These are phyloP conservation scores for Belonocnema kinseyi DNA, from an alignment of 1,140 invertebrate genomes.

Conservation along the genomic window DNA sequence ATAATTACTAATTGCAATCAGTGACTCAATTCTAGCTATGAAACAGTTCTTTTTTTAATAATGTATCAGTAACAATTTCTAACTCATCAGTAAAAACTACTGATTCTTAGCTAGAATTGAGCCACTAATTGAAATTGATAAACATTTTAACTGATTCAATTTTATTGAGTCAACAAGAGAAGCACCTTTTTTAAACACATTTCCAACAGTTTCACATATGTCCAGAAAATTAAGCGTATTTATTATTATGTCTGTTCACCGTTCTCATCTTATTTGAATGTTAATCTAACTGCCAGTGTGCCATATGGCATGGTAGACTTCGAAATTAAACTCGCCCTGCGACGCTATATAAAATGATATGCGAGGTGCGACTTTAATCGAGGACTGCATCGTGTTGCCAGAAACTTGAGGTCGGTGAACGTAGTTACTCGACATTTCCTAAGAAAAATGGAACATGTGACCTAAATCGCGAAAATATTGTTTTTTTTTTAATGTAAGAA, in stretches of 20 bases:
- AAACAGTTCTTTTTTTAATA: no score
- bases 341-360: constrained; percentile 14
- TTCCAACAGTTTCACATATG: neutral
- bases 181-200: neutral
- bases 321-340: constrained; percentile 8
- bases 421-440: constrained; percentile 1
- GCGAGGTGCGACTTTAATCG: constrained; percentile 27
- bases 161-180: neutral
- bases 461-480: constrained; percentile 1
- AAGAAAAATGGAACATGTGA: constrained; percentile 8
- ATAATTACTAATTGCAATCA: no score
- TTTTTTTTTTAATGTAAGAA: neutral
- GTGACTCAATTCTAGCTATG: no score
- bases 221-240: neutral
- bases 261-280: constrained; percentile 21
- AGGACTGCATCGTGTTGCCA: constrained; percentile 14
- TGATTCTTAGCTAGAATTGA: no score
- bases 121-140: no score
- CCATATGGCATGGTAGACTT: neutral
- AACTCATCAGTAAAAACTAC: no score
- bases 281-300: neutral
- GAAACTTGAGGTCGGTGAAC: constrained; percentile 22
- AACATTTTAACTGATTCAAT: no score
- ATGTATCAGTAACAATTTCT: no score
- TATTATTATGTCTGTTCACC: constrained; percentile 19